A percentile compares a stretch with the other conserved stretches of the same genome.
Conservation (phyloP, 2,113 vertebrate species). For the Alectura lathami region DNA sequence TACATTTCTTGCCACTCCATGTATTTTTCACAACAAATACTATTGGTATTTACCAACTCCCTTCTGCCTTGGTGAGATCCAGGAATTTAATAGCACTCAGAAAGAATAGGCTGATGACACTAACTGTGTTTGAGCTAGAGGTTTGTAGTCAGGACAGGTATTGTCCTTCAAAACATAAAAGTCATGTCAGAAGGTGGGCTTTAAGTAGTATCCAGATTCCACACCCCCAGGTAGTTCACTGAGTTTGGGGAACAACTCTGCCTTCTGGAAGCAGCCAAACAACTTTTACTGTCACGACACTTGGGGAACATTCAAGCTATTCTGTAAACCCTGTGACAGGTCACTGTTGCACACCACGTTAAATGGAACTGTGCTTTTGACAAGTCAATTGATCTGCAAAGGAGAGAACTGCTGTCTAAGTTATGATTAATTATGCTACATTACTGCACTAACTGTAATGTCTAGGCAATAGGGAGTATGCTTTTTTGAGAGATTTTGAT, state of each 20-base stretch:
- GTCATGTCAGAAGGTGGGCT: neutral
- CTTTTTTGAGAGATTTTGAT: neutral
- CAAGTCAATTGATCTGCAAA: neutral
- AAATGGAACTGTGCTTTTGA: neutral
- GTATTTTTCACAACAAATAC: neutral
- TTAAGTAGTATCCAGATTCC: neutral
- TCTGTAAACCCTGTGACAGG: neutral
- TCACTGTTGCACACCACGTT: neutral
- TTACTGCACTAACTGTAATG: neutral
- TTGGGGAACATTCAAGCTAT: neutral
- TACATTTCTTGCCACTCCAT: neutral
- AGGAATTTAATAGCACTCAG: neutral
- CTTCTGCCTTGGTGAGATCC: neutral
- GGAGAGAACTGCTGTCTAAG: neutral
- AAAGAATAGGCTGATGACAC: neutral
- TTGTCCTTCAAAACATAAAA: neutral
- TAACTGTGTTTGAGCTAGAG: neutral
- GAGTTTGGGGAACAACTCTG: neutral
- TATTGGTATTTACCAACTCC: neutral
- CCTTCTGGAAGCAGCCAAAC: neutral
- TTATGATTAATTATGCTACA: neutral
- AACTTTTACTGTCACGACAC: neutral
- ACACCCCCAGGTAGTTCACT: neutral
- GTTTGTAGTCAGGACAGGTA: neutral
- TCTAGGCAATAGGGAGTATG: neutral